Evolutionary conservation across 2,113 vertebrate species (phyloP).

Genomic region (Passer domesticus): DNA sequence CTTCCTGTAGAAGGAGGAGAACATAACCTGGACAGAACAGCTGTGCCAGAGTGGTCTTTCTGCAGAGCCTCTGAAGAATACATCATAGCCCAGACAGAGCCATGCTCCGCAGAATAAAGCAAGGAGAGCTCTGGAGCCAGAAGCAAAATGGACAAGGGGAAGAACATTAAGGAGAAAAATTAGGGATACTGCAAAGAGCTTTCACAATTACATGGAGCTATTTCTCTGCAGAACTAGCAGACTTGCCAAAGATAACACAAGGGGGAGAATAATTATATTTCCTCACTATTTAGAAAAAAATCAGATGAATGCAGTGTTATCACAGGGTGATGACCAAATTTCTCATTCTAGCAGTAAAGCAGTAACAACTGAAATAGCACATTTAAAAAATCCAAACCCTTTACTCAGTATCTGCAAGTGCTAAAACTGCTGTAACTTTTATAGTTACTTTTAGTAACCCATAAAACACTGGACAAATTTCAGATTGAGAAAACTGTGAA

Average conservation of each 20-base stretch:
- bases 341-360: constrained; percentile 19
- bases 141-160: neutral
- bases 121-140: neutral
- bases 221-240: neutral
- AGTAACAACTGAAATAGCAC: constrained; percentile 24
- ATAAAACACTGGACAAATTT: neutral
- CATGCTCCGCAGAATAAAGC: rapidly evolving
- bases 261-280: neutral
- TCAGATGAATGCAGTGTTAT: neutral
- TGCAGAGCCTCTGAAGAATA: neutral
- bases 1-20: neutral
- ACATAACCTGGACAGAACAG: neutral
- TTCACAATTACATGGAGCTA: neutral
- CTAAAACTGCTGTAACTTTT: constrained; percentile 15
- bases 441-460: constrained; percentile 19
- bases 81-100: neutral
- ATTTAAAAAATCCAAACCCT: neutral
- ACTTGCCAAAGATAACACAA: neutral
- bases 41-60: neutral
- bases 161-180: neutral
- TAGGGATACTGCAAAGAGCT: neutral
- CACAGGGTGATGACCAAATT: neutral
- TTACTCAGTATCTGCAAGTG: neutral
- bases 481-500: neutral
- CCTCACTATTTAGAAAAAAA: neutral